Conservation (phyloP, 2,888 invertebrate genomes). For the Chalcosyrphus nemorum region DNA sequence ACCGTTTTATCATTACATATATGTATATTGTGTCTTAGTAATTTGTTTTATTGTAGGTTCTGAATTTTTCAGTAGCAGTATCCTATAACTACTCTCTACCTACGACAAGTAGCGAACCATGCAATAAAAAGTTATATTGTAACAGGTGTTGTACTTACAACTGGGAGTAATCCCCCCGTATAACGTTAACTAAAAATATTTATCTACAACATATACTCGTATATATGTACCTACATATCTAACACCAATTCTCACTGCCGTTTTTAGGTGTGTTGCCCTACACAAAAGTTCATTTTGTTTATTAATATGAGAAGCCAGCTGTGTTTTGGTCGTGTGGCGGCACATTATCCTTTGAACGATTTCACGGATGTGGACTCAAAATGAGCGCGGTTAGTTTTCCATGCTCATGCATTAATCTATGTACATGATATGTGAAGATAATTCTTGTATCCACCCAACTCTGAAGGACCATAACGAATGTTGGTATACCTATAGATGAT, state of each 20-base stretch:
- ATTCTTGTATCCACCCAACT: neutral
- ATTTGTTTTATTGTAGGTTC: neutral
- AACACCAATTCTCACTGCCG: neutral
- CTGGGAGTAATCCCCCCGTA: conserved; percentile 1
- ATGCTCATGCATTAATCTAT: neutral
- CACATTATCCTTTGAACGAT: conserved; percentile 24
- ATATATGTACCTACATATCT: neutral
- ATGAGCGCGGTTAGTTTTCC: conserved; percentile 27
- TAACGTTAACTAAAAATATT: conserved; percentile 1
- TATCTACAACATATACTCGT: neutral
- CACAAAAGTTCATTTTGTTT: conserved; percentile 20
- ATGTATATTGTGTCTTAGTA: neutral
- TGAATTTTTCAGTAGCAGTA: neutral
- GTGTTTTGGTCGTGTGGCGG: conserved; percentile 19
- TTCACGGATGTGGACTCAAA: conserved; percentile 32
- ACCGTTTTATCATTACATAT: neutral
- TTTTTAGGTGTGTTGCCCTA: neutral
- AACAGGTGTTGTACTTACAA: conserved; percentile 25
- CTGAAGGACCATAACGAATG: neutral
- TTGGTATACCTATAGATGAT: neutral
- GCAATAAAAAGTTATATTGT: conserved; percentile 11
- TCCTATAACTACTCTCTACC: neutral
- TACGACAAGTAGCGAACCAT: neutral
- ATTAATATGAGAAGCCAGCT: conserved; percentile 30
- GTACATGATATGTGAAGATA: neutral